Base-by-base conservation (phyloP, 35 echinoderm and acorn worm species). In the Diadema setosum region DNA sequence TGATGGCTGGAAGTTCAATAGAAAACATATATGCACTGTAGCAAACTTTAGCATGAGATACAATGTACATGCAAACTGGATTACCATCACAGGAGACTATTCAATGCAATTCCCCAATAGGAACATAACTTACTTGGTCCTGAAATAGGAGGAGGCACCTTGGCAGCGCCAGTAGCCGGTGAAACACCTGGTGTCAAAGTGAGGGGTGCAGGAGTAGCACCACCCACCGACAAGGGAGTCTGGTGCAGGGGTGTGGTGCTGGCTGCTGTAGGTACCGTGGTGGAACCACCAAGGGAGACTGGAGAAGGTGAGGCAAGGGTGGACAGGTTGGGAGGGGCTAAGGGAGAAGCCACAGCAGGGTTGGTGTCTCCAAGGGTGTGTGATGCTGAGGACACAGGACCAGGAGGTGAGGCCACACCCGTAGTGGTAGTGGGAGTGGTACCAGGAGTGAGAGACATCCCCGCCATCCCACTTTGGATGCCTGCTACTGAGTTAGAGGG, bases 401-500 rank as follows among this genome's bases (percentile, higher is more conserved):
- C 82, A 3, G n/a, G 9, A n/a, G 50, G 34, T 69, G 30, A 27
- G 18, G 15, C n/a, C 46, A 9, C 46, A 9, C 4, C 0, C 8
- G 61, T 8, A 12, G 61, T 67, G 61, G 73, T 18, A 42, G 83
- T 57, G 40, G 70, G 52, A 6, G 90, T 83, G 45, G 81, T 45
- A n/a, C 74, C 75, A 55, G 85, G 70, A 20, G 85, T 76, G 8
- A 87, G 49, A 40, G 64, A 37, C 34, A 97, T 40, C 8, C 74
- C 83, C 15, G 90, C 84, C 20, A 97, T 33, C 23, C 75, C 84
- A 23, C 56, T 59, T 30, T 92, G 86, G 5, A 97, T 57, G 37
- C 87, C 81, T 59, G 63, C 89, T 25, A 37, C 46, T 52, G 78
- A 85, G 76, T 87, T 86, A 20, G 64, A 75, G 74, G 94, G 90